Conservation (phyloP, 2,113 vertebrate genomes). For the Ciconia boyciana region DNA sequence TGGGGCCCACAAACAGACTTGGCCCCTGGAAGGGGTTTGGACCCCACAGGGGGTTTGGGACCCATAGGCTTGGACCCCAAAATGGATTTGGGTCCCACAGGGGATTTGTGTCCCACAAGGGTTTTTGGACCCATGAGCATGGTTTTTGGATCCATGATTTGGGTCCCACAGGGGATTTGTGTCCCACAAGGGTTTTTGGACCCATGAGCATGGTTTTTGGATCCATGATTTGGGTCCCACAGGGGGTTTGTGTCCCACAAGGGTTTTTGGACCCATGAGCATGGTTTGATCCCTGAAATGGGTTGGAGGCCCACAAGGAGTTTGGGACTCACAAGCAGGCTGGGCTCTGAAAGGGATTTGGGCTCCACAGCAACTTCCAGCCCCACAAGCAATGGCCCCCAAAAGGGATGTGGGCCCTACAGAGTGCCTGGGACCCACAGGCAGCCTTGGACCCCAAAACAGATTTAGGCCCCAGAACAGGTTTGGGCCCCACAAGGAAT, state of each 20-base stretch:
- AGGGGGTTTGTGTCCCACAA: not conserved
- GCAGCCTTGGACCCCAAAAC: not conserved
- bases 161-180: not conserved
- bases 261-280: not conserved
- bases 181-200: not conserved
- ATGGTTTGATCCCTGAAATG: not conserved
- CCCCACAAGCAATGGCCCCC: not conserved
- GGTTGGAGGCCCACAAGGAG: not conserved
- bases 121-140: not conserved
- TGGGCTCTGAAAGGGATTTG: not conserved
- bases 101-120: not conserved
- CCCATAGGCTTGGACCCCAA: too few species aligned
- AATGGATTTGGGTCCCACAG: not conserved
- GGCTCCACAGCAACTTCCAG: not conserved
- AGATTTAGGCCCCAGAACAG: not conserved
- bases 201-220: not conserved
- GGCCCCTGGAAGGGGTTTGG: not conserved
- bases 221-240: not conserved
- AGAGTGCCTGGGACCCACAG: too few species aligned
- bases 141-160: too few species aligned
- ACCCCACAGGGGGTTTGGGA: not conserved
- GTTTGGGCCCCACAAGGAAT: not conserved
- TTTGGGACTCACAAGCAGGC: not conserved
- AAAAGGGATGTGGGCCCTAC: not conserved
- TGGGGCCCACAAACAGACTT: not conserved